Conservation (phyloP, 2,797 vertebrate species). For the Coregonus suidteri region DNA sequence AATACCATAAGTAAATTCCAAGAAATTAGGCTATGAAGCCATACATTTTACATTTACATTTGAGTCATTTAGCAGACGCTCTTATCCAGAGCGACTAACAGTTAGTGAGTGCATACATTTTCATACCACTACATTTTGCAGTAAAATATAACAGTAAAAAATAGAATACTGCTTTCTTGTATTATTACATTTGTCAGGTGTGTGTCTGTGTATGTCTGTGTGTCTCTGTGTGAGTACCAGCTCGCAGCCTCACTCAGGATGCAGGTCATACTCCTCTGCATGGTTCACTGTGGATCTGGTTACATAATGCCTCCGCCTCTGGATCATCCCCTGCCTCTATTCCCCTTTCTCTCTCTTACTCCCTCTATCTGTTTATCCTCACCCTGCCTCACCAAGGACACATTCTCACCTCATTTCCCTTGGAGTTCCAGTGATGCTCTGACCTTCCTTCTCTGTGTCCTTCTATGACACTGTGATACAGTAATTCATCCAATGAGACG, state of each 20-base stretch:
- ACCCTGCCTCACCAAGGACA: background rate
- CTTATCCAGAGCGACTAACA: too few species aligned
- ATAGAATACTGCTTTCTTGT: background rate
- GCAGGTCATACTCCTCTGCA: conserved; percentile 35
- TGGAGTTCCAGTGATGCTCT: background rate
- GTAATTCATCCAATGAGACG: background rate
- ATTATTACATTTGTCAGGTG: background rate
- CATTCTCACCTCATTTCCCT: background rate
- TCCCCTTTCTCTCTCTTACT: conserved; percentile 20
- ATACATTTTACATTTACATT: too few species aligned
- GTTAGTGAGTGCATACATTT: too few species aligned
- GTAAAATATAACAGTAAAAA: background rate
- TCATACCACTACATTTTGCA: background rate
- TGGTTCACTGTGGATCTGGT: conserved; percentile 38
- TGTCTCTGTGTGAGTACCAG: background rate
- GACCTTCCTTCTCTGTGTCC: background rate
- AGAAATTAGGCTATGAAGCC: too few species aligned
- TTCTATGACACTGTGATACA: background rate
- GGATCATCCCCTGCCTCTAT: conserved; percentile 16
- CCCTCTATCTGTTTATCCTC: conserved; percentile 2
- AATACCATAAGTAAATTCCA: background rate
- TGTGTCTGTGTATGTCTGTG: background rate
- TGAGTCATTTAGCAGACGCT: too few species aligned
- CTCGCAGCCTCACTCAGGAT: conserved; percentile 23
- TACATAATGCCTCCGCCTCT: conserved; percentile 41